phyloP scores from a whole-genome alignment of 2,888 invertebrate species.

The Pheosia tremula region DNA sequence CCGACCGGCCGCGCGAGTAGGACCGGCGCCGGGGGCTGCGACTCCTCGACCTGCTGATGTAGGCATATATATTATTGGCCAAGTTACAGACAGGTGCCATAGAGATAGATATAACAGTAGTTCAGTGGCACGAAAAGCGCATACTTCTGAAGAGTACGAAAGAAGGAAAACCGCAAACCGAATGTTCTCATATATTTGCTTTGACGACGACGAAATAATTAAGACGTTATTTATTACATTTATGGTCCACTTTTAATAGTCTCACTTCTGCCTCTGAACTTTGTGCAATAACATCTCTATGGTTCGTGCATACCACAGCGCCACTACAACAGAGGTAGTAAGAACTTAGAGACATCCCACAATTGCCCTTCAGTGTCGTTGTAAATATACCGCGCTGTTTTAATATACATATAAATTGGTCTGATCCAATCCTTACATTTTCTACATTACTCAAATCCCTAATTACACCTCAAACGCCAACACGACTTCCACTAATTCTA shows the following conservation, averaged over 20 bases:
- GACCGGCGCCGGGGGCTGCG: constrained; percentile 79
- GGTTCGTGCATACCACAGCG: neutral
- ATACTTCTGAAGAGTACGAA: no score
- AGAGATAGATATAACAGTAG: neutral
- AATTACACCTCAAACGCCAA: constrained; percentile 56
- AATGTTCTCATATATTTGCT: neutral
- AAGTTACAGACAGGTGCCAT: constrained; percentile 6
- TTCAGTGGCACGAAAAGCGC: neutral
- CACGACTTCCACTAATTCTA: constrained; percentile 59
- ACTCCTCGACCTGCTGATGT: constrained; percentile 69
- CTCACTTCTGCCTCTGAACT: neutral
- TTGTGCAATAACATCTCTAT: neutral
- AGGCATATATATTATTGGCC: constrained; percentile 18
- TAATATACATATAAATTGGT: constrained; percentile 8
- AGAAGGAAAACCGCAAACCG: no score
- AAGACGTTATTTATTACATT: no score
- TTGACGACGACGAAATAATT: no score
- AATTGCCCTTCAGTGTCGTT: neutral
- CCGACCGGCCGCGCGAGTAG: constrained; percentile 74
- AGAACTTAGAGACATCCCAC: neutral
- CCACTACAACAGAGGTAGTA: neutral
- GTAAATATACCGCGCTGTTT: constrained; percentile 22
- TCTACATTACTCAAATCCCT: constrained; percentile 48
- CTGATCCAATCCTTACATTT: constrained; percentile 11
- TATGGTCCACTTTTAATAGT: neutral